Evolutionary conservation across 2,888 invertebrate species (phyloP).

Genomic region (Apamea epomidion): DNA sequence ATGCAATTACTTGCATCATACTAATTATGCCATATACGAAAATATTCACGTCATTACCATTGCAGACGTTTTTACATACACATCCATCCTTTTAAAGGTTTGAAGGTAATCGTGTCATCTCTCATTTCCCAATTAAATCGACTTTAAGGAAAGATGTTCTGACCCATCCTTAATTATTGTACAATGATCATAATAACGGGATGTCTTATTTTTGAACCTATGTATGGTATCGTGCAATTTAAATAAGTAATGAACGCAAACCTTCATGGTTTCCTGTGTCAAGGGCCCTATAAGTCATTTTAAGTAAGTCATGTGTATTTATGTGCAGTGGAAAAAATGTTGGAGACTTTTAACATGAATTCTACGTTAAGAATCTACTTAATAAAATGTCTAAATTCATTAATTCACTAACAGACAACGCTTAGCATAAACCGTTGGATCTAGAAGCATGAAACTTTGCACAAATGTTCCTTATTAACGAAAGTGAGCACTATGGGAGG

Average conservation of each 20-base stretch:
- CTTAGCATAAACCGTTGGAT: no score
- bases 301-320: not conserved
- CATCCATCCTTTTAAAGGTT: constrained; percentile 16
- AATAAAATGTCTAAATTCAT: not conserved
- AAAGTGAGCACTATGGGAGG: not conserved
- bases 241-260: not conserved
- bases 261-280: constrained; percentile 2
- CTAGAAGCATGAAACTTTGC: not conserved
- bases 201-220: not conserved
- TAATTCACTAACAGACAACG: not conserved
- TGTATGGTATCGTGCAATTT: constrained; percentile 20
- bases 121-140: constrained; percentile 8
- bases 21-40: constrained; percentile 9
- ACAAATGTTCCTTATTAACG: not conserved
- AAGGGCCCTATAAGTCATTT: not conserved
- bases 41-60: constrained; percentile 4
- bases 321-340: not conserved
- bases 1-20: not conserved
- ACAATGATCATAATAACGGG: not conserved
- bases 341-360: not conserved
- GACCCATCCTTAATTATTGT: not conserved
- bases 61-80: constrained; percentile 1
- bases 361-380: not conserved
- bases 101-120: constrained; percentile 25
- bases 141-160: not conserved